Base-by-base conservation (phyloP, 2,113 vertebrate genomes). In the Pipra filicauda region DNA sequence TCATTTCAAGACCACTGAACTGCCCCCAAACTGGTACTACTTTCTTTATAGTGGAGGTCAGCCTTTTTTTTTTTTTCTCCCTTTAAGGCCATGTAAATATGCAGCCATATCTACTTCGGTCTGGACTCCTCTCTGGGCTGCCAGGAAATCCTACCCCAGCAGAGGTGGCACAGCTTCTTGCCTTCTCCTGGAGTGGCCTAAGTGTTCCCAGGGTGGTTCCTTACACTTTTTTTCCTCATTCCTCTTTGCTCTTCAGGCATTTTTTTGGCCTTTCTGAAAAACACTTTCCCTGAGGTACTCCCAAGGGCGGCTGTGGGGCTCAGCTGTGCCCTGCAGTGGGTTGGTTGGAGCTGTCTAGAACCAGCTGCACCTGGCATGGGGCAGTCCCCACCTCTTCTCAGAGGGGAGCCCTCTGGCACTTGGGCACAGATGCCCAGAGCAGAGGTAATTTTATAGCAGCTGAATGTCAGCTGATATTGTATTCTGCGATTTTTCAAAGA, bases 51-150 rank as follows among this genome's bases (percentile, higher is more conserved):
- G 65, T 30, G 21, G 11, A 48, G 7, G 4, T 43, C 11, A 59
- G 3, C 16, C 20, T 39, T 72, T 54, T 70, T 64, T 20, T 20
- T 18, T 31, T 62, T 55, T 79, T 39, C 61, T 58, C 8, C 6
- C 28, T 70, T 79, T 74, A 54, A n/a, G 37, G 28, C 24, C 14
- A 1, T 31, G 16, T 48, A 49, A 65, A 33, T 20, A 20, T 0
- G 1, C 13, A 37, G 15, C 37, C 37, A 15, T 28, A 37, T 24
- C 11, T 12, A n/a, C 31, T 26, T 85, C 17, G 46, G 28, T 4
- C 28, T 59, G 23, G 26, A 4, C 6, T 48, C 11, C 14, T 35
- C 12, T 5, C 1, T 0, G 0, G 17, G 26, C 52, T 54, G 51
- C 18, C 1, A 1, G 18, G 22, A 49, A 44, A 39, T 33, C 23